phyloP scores from a whole-genome alignment of 1,140 invertebrate genomes.

The Drosophila leontia region DNA sequence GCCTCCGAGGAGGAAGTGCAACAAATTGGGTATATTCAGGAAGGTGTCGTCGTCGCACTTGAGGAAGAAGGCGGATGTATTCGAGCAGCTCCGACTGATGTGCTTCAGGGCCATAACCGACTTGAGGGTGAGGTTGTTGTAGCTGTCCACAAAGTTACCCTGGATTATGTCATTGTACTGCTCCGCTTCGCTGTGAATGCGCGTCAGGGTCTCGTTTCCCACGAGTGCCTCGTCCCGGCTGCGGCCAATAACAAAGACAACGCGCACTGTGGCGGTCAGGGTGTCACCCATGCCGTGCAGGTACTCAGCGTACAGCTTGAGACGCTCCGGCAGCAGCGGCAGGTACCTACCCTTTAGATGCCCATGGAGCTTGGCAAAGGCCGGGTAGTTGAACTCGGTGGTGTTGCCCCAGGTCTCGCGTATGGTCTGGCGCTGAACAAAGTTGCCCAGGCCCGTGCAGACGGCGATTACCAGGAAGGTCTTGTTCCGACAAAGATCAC shows the following conservation, averaged over 20 bases:
- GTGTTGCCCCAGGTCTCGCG: constrained; percentile 92
- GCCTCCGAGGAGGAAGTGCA: constrained; percentile 85
- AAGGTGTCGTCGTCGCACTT: constrained; percentile 95
- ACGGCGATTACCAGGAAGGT: constrained; percentile 90
- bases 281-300: constrained; percentile 31
- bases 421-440: constrained; percentile 88
- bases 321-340: constrained; percentile 37
- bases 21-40: constrained; percentile 89
- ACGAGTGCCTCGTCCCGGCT: constrained; percentile 45
- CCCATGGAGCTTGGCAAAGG: constrained; percentile 75
- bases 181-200: constrained; percentile 66
- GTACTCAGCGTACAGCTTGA: constrained; percentile 57
- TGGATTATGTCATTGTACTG: constrained; percentile 92
- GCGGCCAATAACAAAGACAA: constrained; percentile 75
- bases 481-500: constrained; percentile 86
- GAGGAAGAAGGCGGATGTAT: constrained; percentile 88
- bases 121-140: constrained; percentile 97
- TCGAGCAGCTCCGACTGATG: constrained; percentile 88
- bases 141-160: constrained; percentile 94
- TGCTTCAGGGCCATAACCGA: constrained; percentile 94
- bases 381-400: constrained; percentile 86
- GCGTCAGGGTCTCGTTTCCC: constrained; percentile 69
- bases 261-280: constrained; percentile 46
- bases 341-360: constrained; percentile 68
- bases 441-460: constrained; percentile 89